A percentile compares a stretch with the other conserved stretches of the same genome.
phyloP scores from a whole-genome alignment of 2,113 vertebrate species.

The Gavialis gangeticus region DNA sequence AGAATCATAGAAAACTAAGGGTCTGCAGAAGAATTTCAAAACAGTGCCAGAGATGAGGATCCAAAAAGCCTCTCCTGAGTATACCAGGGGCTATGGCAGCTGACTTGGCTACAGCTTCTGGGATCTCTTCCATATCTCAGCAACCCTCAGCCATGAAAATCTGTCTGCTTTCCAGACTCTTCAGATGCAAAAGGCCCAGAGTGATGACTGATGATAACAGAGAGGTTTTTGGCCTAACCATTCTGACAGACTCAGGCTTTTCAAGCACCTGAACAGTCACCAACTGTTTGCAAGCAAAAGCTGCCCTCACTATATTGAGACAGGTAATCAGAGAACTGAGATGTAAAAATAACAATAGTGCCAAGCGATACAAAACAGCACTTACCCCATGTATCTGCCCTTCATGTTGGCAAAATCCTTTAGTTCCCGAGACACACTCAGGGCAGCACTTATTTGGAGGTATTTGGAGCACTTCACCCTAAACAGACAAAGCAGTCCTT shows the following conservation, averaged over 20 bases:
- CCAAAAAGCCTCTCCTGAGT: not conserved
- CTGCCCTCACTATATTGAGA: not conserved
- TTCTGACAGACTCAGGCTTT: not conserved
- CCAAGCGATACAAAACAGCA: not conserved
- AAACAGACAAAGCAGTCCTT: not conserved
- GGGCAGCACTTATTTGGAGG: constrained; percentile 90
- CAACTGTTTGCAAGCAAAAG: not conserved
- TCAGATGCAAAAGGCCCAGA: not conserved
- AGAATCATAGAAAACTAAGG: no score
- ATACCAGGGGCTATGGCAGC: not conserved
- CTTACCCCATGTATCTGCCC: constrained; percentile 85
- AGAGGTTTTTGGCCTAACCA: not conserved
- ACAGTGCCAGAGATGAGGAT: not conserved
- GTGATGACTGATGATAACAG: not conserved
- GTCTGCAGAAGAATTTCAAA: not conserved
- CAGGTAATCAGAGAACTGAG: not conserved
- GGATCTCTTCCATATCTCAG: not conserved
- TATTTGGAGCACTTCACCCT: constrained; percentile 91
- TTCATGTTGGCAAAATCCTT: constrained; percentile 85
- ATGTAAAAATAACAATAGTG: not conserved
- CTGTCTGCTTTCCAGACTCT: not conserved
- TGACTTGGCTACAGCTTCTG: not conserved
- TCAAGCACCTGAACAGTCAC: not conserved
- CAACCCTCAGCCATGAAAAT: not conserved
- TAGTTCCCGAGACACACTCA: constrained; percentile 76